Evolutionary conservation across 35 echinoderm and acorn worm species (phyloP), one percentile per base, ranked within the genome.

Genomic region (Heliocidaris erythrogramma): DNA sequence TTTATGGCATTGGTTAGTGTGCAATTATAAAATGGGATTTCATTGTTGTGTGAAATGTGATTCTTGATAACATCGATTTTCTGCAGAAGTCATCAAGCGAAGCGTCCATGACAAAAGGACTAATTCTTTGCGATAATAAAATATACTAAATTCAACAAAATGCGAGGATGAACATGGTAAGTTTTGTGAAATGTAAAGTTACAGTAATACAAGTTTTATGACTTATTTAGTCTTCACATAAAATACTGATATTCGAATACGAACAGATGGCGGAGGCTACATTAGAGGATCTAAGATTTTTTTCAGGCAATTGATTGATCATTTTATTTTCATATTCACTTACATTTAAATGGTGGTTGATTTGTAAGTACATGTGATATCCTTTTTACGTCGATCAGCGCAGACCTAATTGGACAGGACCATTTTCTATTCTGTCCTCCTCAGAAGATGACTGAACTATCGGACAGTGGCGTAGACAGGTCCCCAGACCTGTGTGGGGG

Each of bases 401-500:
- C n/a, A n/a, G n/a, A n/a, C n/a, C n/a, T n/a, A n/a, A n/a, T n/a
- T 92, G 90, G 90, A 92, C 42, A 16, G 90, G 90, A 48, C 48
- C 90, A 56, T 92, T 47, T 48, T 49, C 47, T 48, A 92, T 92
- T 48, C 13, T 92, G 8, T 30, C 47, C 12, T 48, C 90, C 27
- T 92, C 49, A 27, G 31, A 12, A 48, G 49, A 92, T 56, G 90
- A 11, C 27, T 92, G 27, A 56, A 56, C 90, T 92, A n/a, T n/a
- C n/a, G n/a, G n/a, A n/a, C n/a, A n/a, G n/a, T n/a, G n/a, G n/a
- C n/a, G n/a, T n/a, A n/a, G n/a, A n/a, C n/a, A n/a, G n/a, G n/a
- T n/a, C n/a, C n/a, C n/a, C n/a, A n/a, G n/a, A n/a, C n/a, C n/a
- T n/a, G n/a, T n/a, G n/a, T n/a, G n/a, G n/a, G n/a, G n/a, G n/a